phyloP scores from a whole-genome alignment of 37 sponge, comb jelly and placozoan species.

The Axinella damicornis region DNA sequence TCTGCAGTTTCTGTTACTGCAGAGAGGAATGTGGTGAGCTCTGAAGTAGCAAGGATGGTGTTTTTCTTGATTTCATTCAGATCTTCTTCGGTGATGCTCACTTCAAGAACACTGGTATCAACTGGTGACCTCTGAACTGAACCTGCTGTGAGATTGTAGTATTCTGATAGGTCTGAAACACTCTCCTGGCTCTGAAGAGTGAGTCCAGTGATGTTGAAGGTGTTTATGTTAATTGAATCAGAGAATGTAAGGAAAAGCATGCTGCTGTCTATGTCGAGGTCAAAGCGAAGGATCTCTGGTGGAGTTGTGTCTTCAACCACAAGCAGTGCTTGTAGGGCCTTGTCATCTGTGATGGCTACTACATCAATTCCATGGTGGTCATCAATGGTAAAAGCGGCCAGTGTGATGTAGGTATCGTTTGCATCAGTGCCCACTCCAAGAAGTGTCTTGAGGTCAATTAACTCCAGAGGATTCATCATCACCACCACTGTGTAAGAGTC shows the following conservation, averaged over 20 bases:
- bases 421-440: slow-evolving; percentile 67
- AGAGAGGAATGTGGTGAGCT: slow-evolving; percentile 58
- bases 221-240: slow-evolving; percentile 73
- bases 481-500: slow-evolving; percentile 70
- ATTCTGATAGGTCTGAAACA: slow-evolving; percentile 7
- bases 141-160: slow-evolving; percentile 73
- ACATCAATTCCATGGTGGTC: slow-evolving; percentile 76
- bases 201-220: slow-evolving; percentile 74
- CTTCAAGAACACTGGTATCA: slow-evolving; percentile 36
- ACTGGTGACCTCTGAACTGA: slow-evolving; percentile 29
- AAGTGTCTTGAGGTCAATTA: slow-evolving; percentile 75
- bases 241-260: slow-evolving; percentile 79
- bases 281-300: slow-evolving; percentile 76
- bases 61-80: slow-evolving; percentile 82
- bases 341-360: slow-evolving; percentile 85
- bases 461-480: slow-evolving; percentile 57
- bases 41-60: slow-evolving; percentile 52
- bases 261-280: slow-evolving; percentile 69
- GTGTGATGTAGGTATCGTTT: slow-evolving; percentile 86
- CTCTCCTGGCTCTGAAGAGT: slow-evolving; percentile 68
- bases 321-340: slow-evolving; percentile 61
- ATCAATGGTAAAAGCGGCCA: slow-evolving; percentile 83
- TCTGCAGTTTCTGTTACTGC: slow-evolving; percentile 47
- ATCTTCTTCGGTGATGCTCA: slow-evolving; percentile 64
- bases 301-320: slow-evolving; percentile 73